Percentiles rank a stretch among this genome's conserved stretches.
Evolutionary conservation across 2,888 invertebrate genomes (phyloP).

Genomic region (Habrosyne pyritoides): DNA sequence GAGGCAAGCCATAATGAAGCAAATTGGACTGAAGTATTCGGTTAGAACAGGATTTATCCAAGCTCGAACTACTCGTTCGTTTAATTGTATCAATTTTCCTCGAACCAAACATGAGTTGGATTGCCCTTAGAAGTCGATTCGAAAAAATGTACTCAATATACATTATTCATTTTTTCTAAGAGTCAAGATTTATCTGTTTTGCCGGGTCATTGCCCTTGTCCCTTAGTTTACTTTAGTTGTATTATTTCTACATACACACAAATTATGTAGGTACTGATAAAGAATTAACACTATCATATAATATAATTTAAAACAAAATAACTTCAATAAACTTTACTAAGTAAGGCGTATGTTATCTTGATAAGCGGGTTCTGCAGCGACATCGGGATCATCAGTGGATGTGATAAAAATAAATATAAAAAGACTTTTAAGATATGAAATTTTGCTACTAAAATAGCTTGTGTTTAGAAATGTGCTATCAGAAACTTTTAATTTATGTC

Average conservation of each 20-base stretch:
- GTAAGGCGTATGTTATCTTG: constrained; percentile 1
- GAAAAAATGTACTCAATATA: background rate
- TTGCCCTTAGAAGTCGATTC: background rate
- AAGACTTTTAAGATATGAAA: background rate
- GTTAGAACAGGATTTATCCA: constrained; percentile 80
- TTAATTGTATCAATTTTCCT: constrained; percentile 12
- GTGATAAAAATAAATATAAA: constrained; percentile 7
- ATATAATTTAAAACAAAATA: constrained; percentile 1
- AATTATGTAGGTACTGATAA: background rate
- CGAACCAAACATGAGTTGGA: constrained; percentile 2
- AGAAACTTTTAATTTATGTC: background rate
- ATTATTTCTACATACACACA: constrained; percentile 7
- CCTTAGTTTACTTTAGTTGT: constrained; percentile 12
- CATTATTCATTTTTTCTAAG: background rate
- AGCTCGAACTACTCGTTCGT: constrained; percentile 45
- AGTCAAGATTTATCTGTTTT: background rate
- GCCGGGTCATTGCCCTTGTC: constrained; percentile 20
- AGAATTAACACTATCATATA: constrained; percentile 4
- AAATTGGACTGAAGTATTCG: constrained; percentile 63
- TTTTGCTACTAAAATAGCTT: background rate
- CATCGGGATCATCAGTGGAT: background rate
- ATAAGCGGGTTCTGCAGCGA: background rate
- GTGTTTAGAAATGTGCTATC: background rate
- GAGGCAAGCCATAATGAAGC: constrained; percentile 59
- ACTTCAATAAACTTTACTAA: constrained; percentile 6